Base-by-base conservation (phyloP, 2,888 invertebrate species). In the Branchipolynoe longqiensis region DNA sequence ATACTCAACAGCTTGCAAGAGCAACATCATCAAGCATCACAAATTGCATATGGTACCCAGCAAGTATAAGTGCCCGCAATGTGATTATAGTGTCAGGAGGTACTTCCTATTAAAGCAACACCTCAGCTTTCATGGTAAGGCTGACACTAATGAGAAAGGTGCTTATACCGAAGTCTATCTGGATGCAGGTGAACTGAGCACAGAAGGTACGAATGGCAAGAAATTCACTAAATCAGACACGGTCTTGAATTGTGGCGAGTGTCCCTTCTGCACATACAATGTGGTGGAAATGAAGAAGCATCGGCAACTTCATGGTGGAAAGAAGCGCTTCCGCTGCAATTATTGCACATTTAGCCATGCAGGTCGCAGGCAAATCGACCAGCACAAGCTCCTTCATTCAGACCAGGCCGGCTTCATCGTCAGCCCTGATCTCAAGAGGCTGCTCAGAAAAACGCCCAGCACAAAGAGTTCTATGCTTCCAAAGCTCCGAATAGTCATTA, bases 1-100 rank as follows among this genome's bases (percentile, higher is more conserved):
- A 18, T 82, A 58, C 84, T 86, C 88, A 78, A 91, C 90, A 3
- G 88, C 87, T 40, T 90, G 89, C 62, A 90, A 90, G 83, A 89
- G 88, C 83, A 90, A 90, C 81, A 90, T 91, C 48, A 85, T 90
- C n/a, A 90, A 90, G 62, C 91, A 92, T 84, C 86, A 89, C 33
- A 87, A 88, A n/a, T 90, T 90, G 78, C 91, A 92, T 87, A 86
- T 90, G 33, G 86, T 88, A 59, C 89, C 88, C 41, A 90, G 89
- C 81, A 88, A 89, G 48, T 91, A 89, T 41, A 88, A 89, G 36
- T 92, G 92, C 86, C 88, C 87, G 31, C 83, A 87, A 12, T 92
- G 92, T 85, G 89, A 89, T 59, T 92, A 90, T 86, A 91, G 90
- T 83, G 91, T 90, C 0, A 89, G 89, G 0, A 86, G 90, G 73